These are phyloP conservation scores for Helleia helle DNA, from an alignment of 2,888 invertebrate species.

Conservation along the genomic window DNA sequence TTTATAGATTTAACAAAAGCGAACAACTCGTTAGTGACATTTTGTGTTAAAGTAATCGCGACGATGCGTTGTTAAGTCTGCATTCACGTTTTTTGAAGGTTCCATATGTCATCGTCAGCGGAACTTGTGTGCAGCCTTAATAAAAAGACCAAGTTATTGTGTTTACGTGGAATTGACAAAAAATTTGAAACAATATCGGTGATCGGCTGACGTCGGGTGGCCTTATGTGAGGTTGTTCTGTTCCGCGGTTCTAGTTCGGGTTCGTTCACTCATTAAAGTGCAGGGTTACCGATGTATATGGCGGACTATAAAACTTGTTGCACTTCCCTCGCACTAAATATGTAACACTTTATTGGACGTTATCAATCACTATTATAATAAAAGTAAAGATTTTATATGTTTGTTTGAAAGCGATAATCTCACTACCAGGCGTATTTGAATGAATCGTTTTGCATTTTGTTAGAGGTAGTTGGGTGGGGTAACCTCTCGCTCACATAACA, in stretches of 20 bases:
- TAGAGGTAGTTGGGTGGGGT: too few species aligned
- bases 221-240: not conserved
- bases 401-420: too few species aligned
- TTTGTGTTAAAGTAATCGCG: not conserved
- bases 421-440: too few species aligned
- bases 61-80: not conserved
- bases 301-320: not conserved
- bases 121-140: not conserved
- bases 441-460: too few species aligned
- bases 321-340: too few species aligned
- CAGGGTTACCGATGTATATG: not conserved
- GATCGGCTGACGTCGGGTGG: not conserved
- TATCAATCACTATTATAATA: too few species aligned
- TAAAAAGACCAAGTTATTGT: slow-evolving; percentile 3
- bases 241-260: not conserved
- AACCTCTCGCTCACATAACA: too few species aligned
- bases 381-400: too few species aligned
- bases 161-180: not conserved
- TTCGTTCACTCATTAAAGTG: not conserved
- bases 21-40: too few species aligned
- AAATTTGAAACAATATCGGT: not conserved
- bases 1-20: too few species aligned
- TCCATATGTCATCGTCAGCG: not conserved
- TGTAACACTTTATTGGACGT: too few species aligned
- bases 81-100: too few species aligned